These are phyloP conservation scores for Barnardius zonarius DNA, from an alignment of 2,113 vertebrate species.

Conservation along the genomic window DNA sequence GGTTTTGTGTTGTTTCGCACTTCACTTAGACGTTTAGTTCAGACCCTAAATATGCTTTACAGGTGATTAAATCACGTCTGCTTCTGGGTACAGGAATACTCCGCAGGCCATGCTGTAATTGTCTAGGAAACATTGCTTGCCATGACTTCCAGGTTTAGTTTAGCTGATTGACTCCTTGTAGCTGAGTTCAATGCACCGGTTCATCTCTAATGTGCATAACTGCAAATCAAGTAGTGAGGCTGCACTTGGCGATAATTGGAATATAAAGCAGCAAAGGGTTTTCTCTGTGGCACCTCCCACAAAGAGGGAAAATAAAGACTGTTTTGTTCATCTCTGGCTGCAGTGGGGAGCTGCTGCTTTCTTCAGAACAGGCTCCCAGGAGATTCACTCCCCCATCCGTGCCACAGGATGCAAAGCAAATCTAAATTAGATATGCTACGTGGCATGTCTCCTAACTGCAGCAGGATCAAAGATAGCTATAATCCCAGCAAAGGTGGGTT, in stretches of 20 bases:
- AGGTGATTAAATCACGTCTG: not conserved
- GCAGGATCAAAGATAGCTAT: not conserved
- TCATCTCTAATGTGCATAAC: not conserved
- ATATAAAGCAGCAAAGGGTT: not conserved
- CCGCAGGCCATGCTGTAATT: not conserved
- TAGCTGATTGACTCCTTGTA: not conserved
- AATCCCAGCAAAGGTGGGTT: not conserved
- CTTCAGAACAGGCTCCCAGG: not conserved
- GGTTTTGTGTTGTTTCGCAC: not conserved
- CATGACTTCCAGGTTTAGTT: not conserved
- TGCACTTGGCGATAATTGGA: not conserved
- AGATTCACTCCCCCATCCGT: not conserved
- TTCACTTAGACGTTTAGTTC: not conserved
- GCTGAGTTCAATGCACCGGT: not conserved
- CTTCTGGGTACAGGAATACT: not conserved
- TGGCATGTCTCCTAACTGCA: not conserved
- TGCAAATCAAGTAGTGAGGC: not conserved
- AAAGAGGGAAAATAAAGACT: not conserved
- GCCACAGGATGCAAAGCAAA: not conserved
- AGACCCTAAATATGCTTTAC: not conserved
- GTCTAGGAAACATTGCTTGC: not conserved
- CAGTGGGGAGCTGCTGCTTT: not conserved
- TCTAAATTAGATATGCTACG: not conserved
- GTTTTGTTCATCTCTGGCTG: not conserved
- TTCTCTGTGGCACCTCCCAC: not conserved